Conservation (phyloP, 1,140 invertebrate species). For the Habropoda laboriosa region DNA sequence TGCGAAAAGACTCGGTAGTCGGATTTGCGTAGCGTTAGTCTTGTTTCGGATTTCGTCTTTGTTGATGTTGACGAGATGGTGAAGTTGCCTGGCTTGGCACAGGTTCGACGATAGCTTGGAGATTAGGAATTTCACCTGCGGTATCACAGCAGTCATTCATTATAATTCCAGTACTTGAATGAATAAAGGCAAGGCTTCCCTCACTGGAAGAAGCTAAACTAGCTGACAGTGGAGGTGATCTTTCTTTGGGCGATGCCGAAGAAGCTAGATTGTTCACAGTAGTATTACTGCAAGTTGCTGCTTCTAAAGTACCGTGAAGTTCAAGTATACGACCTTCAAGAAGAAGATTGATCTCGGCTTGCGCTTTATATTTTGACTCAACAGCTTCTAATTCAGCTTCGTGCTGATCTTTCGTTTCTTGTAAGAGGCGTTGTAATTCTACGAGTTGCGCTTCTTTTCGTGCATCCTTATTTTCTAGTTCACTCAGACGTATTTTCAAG, state of each 20-base stretch:
- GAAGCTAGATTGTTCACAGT: slow-evolving; percentile 73
- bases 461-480: slow-evolving; percentile 80
- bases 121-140: slow-evolving; percentile 78
- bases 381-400: slow-evolving; percentile 83
- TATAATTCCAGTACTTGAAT: slow-evolving; percentile 73
- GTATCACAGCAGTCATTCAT: slow-evolving; percentile 79
- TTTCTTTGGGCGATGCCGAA: slow-evolving; percentile 79
- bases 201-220: slow-evolving; percentile 81
- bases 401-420: slow-evolving; percentile 81
- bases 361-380: slow-evolving; percentile 87
- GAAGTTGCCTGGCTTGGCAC: slow-evolving; percentile 68
- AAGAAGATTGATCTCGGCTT: slow-evolving; percentile 86
- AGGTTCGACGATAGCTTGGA: slow-evolving; percentile 79
- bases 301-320: slow-evolving; percentile 82
- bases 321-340: slow-evolving; percentile 87
- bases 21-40: slow-evolving; percentile 57
- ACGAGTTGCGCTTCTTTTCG: slow-evolving; percentile 80
- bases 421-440: slow-evolving; percentile 80
- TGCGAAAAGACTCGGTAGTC: slow-evolving; percentile 17
- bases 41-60: slow-evolving; percentile 56
- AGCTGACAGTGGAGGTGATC: slow-evolving; percentile 77
- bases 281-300: slow-evolving; percentile 62
- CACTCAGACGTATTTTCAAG: slow-evolving; percentile 74
- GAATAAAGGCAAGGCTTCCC: slow-evolving; percentile 78
- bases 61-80: slow-evolving; percentile 60